These are phyloP conservation scores for Hylaeus anthracinus DNA, from an alignment of 1,140 invertebrate species.

Conservation along the genomic window DNA sequence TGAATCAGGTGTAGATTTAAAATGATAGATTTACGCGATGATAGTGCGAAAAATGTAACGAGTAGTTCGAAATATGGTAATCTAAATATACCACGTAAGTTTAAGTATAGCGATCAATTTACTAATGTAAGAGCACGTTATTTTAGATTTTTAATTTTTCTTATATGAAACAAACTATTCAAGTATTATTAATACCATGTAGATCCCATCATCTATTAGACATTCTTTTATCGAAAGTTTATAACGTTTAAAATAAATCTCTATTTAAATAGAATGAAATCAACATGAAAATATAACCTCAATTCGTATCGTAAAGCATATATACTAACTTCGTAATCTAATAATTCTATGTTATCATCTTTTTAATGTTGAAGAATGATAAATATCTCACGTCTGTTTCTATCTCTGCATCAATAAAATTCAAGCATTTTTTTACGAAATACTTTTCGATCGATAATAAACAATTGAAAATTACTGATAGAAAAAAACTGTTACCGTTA, in stretches of 20 bases:
- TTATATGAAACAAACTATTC: not conserved
- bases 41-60: constrained; percentile 32
- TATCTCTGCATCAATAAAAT: not conserved
- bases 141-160: not conserved
- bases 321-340: not conserved
- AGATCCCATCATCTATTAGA: too few relatives aligned
- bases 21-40: constrained; percentile 73
- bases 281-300: not conserved
- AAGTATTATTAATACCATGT: constrained; percentile 1
- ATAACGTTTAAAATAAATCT: not conserved
- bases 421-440: not conserved
- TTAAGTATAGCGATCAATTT: not conserved
- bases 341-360: not conserved
- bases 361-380: not conserved
- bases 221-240: not conserved
- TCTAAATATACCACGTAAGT: constrained; percentile 66
- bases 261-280: not conserved
- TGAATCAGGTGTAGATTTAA: constrained; percentile 16
- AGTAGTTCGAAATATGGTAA: constrained; percentile 53
- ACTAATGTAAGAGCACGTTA: constrained; percentile 1
- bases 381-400: not conserved
- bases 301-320: constrained; percentile 1
- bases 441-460: not conserved
- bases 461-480: not conserved
- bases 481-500: not conserved